Evolutionary conservation across 2,888 invertebrate species (phyloP).

Genomic region (Acleris holmiana): DNA sequence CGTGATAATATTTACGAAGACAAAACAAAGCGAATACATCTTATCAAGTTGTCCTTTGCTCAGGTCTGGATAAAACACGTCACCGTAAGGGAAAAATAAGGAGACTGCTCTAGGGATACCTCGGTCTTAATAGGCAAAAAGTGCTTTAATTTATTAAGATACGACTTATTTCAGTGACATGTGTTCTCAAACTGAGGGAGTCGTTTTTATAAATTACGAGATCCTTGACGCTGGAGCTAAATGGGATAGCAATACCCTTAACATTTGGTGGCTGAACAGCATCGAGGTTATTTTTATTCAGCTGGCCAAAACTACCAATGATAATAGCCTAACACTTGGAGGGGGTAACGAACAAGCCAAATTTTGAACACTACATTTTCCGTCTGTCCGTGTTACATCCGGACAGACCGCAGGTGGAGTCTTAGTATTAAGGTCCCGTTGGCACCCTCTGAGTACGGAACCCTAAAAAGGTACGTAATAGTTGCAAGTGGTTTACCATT

Average conservation of each 20-base stretch:
- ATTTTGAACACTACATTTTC: too few species aligned
- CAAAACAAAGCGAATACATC: too few species aligned
- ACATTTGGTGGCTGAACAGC: not conserved
- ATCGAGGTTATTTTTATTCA: not conserved
- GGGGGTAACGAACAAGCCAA: too few species aligned
- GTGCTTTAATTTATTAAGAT: not conserved
- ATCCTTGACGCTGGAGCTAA: not conserved
- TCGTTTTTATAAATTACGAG: not conserved
- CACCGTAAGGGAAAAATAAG: too few species aligned
- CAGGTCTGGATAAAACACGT: too few species aligned
- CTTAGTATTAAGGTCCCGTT: not conserved
- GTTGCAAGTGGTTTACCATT: not conserved
- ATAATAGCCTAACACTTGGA: too few species aligned
- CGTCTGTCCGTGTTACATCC: too few species aligned
- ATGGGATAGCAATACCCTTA: not conserved
- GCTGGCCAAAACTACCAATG: not conserved
- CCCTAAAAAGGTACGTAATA: not conserved
- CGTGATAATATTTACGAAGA: too few species aligned
- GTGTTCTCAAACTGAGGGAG: not conserved
- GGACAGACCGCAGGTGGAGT: not conserved
- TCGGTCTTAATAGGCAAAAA: too few species aligned
- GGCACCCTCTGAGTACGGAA: too few species aligned
- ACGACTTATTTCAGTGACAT: not conserved
- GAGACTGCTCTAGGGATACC: too few species aligned
- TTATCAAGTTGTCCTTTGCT: too few species aligned